phyloP scores from a whole-genome alignment of 2,888 invertebrate species.

The Watsonalla binaria region DNA sequence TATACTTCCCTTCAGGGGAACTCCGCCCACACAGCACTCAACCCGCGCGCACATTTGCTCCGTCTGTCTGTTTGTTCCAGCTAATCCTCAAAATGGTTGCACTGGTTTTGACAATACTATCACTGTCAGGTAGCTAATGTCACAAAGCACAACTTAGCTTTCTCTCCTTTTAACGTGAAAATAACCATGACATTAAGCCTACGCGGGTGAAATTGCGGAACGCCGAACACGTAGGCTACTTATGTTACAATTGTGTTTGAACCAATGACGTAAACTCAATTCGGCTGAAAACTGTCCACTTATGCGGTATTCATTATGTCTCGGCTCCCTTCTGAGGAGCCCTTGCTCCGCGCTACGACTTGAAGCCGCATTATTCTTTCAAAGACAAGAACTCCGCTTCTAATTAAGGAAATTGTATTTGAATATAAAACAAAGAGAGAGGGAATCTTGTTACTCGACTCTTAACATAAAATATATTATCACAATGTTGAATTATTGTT shows the following conservation, averaged over 20 bases:
- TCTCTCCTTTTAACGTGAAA: too few species aligned
- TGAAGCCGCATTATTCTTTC: slow-evolving; percentile 51
- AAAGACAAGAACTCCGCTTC: slow-evolving; percentile 42
- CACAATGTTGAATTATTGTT: slow-evolving; percentile 9
- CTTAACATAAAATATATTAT: slow-evolving; percentile 37
- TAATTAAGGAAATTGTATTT: slow-evolving; percentile 65
- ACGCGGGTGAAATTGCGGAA: too few species aligned
- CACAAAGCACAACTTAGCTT: too few species aligned
- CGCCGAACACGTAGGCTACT: too few species aligned
- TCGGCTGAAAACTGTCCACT: slow-evolving; percentile 25
- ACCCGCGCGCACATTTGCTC: too few species aligned
- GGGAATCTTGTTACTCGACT: slow-evolving; percentile 40
- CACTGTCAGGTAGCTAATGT: too few species aligned
- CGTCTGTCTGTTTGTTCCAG: too few species aligned
- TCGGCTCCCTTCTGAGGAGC: slow-evolving; percentile 17
- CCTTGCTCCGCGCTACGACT: slow-evolving; percentile 18
- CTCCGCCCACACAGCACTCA: too few species aligned
- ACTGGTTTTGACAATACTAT: too few species aligned
- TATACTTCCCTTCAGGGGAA: too few species aligned
- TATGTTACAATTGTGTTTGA: not conserved
- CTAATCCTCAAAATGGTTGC: too few species aligned
- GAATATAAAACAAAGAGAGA: slow-evolving; percentile 48
- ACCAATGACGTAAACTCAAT: slow-evolving; percentile 19
- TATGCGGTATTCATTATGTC: slow-evolving; percentile 32
- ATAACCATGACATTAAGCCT: too few species aligned